phyloP scores from a whole-genome alignment of 2,797 vertebrate genomes.

The Carcharodon carcharias region DNA sequence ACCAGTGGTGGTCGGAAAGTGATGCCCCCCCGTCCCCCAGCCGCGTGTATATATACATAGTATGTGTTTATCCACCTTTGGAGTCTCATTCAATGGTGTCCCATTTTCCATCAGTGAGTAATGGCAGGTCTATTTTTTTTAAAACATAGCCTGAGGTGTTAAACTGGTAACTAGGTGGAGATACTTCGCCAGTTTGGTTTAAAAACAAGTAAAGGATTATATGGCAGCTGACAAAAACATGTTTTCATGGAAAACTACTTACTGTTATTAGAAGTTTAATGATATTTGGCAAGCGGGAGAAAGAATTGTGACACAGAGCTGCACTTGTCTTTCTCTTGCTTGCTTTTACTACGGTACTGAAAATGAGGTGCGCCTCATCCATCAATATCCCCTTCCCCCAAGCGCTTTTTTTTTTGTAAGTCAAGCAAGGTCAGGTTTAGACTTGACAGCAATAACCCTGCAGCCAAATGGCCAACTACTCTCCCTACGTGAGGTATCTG shows the following conservation, averaged over 20 bases:
- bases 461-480: background rate
- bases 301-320: background rate
- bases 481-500: background rate
- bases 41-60: background rate
- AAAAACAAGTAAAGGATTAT: background rate
- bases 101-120: conserved; percentile 22
- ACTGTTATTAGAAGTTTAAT: background rate
- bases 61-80: background rate
- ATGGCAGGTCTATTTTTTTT: conserved; percentile 16
- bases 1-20: background rate
- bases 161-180: conserved; percentile 29
- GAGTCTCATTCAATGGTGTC: background rate
- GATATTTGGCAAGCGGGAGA: background rate
- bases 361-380: background rate
- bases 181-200: background rate
- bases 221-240: background rate
- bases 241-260: background rate
- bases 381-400: background rate
- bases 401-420: background rate
- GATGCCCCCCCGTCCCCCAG: background rate
- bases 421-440: background rate
- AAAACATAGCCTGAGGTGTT: background rate
- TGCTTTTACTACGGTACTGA: background rate
- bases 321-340: background rate
- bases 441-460: background rate